Conservation (phyloP, 2,113 vertebrate species). For the Alethe diademata region DNA sequence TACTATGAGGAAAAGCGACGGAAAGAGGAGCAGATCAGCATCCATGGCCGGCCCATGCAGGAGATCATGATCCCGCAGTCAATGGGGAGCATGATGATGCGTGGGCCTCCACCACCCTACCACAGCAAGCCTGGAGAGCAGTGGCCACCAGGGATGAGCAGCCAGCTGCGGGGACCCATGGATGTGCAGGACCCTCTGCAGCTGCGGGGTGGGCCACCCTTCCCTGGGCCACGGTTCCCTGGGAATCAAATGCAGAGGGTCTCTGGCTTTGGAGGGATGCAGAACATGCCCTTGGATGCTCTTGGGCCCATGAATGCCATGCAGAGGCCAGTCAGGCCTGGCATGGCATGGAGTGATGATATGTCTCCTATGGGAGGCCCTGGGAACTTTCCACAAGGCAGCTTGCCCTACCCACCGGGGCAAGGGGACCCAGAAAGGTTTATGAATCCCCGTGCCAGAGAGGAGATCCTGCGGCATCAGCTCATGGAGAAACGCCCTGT, state of each 20-base stretch:
- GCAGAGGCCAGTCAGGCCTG: slow-evolving; percentile 80
- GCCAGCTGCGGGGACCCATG: slow-evolving; percentile 77
- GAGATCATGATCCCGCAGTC: slow-evolving; percentile 87
- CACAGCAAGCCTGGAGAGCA: slow-evolving; percentile 94
- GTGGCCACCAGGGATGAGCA: slow-evolving; percentile 79
- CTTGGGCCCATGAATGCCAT: slow-evolving; percentile 81
- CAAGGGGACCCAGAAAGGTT: slow-evolving; percentile 87
- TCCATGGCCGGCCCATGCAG: slow-evolving; percentile 78
- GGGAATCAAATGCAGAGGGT: slow-evolving; percentile 80
- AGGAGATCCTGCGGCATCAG: slow-evolving; percentile 91
- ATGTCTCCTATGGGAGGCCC: slow-evolving; percentile 84
- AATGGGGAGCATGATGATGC: slow-evolving; percentile 84
- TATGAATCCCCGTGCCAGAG: slow-evolving; percentile 81
- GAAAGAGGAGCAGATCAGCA: slow-evolving; percentile 88
- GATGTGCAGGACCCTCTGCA: slow-evolving; percentile 80
- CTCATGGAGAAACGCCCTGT: slow-evolving; percentile 86
- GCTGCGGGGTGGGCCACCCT: slow-evolving; percentile 75
- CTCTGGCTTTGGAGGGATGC: slow-evolving; percentile 80
- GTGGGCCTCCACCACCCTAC: slow-evolving; percentile 94
- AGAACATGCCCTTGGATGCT: slow-evolving; percentile 83
- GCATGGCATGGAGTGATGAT: slow-evolving; percentile 91
- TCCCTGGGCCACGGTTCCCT: slow-evolving; percentile 82
- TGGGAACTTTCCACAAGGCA: slow-evolving; percentile 78
- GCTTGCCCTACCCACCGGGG: slow-evolving; percentile 77
- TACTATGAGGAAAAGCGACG: slow-evolving; percentile 95